phyloP scores from a whole-genome alignment of 2,797 vertebrate species.

The Lerista edwardsae region DNA sequence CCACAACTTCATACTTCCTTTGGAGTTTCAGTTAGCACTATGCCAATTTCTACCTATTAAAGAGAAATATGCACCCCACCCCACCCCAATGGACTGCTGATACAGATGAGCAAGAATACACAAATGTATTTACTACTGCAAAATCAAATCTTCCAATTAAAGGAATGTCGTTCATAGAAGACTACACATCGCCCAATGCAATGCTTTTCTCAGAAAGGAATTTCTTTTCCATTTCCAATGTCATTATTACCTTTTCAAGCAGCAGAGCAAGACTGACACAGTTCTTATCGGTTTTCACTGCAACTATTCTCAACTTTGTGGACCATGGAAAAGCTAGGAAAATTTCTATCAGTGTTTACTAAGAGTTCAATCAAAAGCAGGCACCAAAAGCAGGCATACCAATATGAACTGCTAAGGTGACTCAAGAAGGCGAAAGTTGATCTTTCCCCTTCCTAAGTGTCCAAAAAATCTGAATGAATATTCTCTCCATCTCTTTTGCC shows the following conservation, averaged over 20 bases:
- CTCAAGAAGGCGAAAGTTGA: neutral
- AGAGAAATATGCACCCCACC: neutral
- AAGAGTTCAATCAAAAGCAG: neutral
- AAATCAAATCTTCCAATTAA: neutral
- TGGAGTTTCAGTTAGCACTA: neutral
- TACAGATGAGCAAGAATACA: neutral
- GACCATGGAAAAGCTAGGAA: conserved; percentile 30
- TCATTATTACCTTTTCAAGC: conserved; percentile 33
- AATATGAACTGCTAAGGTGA: neutral
- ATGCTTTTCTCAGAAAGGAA: accelerated
- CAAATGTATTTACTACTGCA: neutral
- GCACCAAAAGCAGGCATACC: neutral
- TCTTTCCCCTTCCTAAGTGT: neutral
- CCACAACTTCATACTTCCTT: neutral
- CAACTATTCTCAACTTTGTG: conserved; percentile 36
- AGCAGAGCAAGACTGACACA: neutral
- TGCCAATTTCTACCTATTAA: neutral
- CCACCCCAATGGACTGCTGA: neutral
- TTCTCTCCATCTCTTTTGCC: neutral
- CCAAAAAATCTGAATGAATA: neutral
- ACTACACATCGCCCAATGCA: conserved; percentile 22
- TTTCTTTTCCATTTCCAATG: conserved; percentile 32
- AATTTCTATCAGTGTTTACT: conserved; percentile 5
- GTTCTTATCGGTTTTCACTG: conserved; percentile 26
- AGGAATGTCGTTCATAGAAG: neutral